Evolutionary conservation across 2,113 vertebrate species (phyloP).

Genomic region (Sceloporus undulatus): DNA sequence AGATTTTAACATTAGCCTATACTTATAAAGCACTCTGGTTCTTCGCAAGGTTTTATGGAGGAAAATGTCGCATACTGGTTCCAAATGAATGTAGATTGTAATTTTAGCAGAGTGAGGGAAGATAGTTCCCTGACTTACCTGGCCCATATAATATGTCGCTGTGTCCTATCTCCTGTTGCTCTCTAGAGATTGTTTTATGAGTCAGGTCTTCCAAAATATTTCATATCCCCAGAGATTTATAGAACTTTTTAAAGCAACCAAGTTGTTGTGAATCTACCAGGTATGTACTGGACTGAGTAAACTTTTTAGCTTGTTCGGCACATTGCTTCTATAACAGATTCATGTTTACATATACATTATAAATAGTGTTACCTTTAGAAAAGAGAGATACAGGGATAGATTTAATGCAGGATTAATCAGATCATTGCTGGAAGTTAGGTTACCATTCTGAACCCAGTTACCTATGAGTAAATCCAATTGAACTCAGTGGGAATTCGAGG

Average conservation of each 20-base stretch:
- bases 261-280: not conserved
- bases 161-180: not conserved
- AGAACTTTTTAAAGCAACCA: not conserved
- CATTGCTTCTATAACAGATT: too few species aligned
- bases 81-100: not conserved
- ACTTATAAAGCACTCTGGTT: not conserved
- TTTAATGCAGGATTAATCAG: too few species aligned
- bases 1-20: too few species aligned
- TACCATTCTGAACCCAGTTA: not conserved
- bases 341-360: too few species aligned
- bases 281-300: too few species aligned
- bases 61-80: not conserved
- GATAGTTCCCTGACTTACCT: too few species aligned
- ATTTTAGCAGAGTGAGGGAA: not conserved
- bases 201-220: not conserved
- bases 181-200: not conserved
- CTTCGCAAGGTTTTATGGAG: too few species aligned
- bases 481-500: not conserved
- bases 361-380: too few species aligned
- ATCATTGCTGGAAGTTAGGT: too few species aligned
- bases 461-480: not conserved
- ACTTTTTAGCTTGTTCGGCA: too few species aligned
- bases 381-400: too few species aligned
- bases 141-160: too few species aligned
- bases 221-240: not conserved